Base-by-base conservation (phyloP, 2,888 invertebrate genomes). In the Eupithecia exiguata region DNA sequence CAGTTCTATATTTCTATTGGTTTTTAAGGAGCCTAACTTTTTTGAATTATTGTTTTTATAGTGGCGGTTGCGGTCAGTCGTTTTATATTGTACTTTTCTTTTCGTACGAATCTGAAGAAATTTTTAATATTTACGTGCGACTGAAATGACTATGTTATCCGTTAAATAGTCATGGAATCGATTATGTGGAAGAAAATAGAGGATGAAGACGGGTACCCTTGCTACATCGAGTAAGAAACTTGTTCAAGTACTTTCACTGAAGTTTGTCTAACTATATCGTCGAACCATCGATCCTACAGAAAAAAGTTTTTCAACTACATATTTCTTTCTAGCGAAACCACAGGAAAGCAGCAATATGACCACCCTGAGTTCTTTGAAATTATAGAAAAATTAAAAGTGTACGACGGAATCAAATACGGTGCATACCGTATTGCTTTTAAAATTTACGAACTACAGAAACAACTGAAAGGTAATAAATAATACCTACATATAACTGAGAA, bases 401-500 rank as follows among this genome's bases (percentile, higher is more conserved):
- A 95, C 82, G 96, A 97, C 84, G 95, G 94, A 68, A 96, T 97
- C 75, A 96, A 96, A 85, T 97, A 97, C 90, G 96, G 96, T 77
- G 96, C 96, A 4, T 97, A 98, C 85, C 95, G 97, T 79, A 96
- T 97, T 76, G 97, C 97, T 21, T 95, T 96, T 77, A 98, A 98
- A 91, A 93, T 92, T 77, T 90, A 86, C 82, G 84, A 86, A 58
- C 81, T 94, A 74, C 94, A 93, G 82, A 90, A 85, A 79, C 86
- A 95, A 80, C 92, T 97, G 49, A 95, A 95, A 87, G 96, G 97
- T 46, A 46, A 4, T 0, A 14, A 43, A 16, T 14, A 14, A 43
- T 16, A 43, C 10, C 1, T 97, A 83, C 83, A 82, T 30, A 6
- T 30, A 10, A 21, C 53, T 53, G 21, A 12, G 53, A 21, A 49